These are phyloP conservation scores for Anolis carolinensis DNA, from an alignment of 2,113 vertebrate species.

Conservation along the genomic window DNA sequence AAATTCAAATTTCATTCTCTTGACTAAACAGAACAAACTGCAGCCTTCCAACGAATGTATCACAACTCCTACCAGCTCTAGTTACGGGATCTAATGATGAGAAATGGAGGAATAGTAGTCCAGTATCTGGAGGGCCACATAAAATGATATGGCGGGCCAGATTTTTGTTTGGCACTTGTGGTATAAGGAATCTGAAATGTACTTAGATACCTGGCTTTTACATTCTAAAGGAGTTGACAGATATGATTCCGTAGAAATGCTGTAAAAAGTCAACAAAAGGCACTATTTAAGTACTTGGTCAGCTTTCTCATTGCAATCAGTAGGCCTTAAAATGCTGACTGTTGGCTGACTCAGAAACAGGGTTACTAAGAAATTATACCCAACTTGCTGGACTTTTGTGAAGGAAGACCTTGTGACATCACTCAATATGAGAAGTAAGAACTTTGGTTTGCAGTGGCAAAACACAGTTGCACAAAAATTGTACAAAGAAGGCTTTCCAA, in stretches of 20 bases:
- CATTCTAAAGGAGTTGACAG: conserved; percentile 1
- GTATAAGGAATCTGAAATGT: neutral
- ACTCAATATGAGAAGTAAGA: conserved; percentile 20
- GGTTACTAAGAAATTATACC: neutral
- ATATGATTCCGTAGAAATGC: neutral
- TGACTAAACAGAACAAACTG: no score
- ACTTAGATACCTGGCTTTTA: neutral
- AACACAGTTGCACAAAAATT: neutral
- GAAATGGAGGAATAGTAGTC: no score
- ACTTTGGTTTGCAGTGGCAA: conserved; percentile 7
- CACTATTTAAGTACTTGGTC: neutral
- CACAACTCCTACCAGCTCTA: no score
- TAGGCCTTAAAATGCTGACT: neutral
- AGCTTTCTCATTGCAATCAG: neutral
- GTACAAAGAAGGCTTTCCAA: neutral
- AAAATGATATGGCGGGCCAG: no score
- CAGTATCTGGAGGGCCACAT: no score
- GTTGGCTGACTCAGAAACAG: neutral
- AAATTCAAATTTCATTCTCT: no score
- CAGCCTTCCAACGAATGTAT: no score
- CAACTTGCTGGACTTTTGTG: neutral
- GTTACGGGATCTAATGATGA: no score
- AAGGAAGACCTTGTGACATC: neutral
- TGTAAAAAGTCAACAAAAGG: neutral
- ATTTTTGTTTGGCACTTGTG: no score